Base-by-base conservation (phyloP, 2,888 invertebrate genomes). In the Caenorhabditis sulstoni region DNA sequence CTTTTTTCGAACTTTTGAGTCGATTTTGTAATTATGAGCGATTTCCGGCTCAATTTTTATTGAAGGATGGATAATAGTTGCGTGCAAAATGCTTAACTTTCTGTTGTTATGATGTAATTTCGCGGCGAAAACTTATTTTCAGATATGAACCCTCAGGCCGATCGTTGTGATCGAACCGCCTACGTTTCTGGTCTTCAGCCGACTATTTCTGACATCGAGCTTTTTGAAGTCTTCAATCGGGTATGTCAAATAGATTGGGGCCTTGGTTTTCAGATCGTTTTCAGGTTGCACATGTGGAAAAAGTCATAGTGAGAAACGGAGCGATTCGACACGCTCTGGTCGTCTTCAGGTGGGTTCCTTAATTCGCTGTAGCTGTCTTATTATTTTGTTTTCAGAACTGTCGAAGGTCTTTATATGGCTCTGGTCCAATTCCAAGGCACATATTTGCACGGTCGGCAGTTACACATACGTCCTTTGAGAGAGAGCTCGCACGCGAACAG, bases 121-220 rank as follows among this genome's bases (percentile, higher is more conserved):
- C 2, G 8, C 16, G 16, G 23, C 7, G 9, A 18, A 1, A 35
- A 14, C 1, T 29, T 37, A 0, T 57, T 57, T 41, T 4, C 59
- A 59, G 59, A 35, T 45, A 79, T 79, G 79, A 71, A 73, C 45
- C 50, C 58, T 55, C 79, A 73, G 59, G 35, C 44, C n/a, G 79
- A 79, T 29, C 74, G 79, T 20, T 75, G 79, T 39, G 79, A 79
- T 47, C 58, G 79, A 45, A 79, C 79, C 22, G 79, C 79, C 37
- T 79, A 79, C 44, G 79, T 79, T 2, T 68, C 79, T 9, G 79
- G 79, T 14, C 61, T 79, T 39, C 79, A 74, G 29, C 59, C 68
- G 14, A 52, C 74, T 4, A 59, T 79, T 12, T 65, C 74, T 3
- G 79, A 79, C 45, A 79, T 79, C 9, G 79, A 79, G 22, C 57